Evolutionary conservation across 1,140 invertebrate genomes (phyloP), one percentile per base, ranked within the genome.

Genomic region (Chionoecetes opilio): DNA sequence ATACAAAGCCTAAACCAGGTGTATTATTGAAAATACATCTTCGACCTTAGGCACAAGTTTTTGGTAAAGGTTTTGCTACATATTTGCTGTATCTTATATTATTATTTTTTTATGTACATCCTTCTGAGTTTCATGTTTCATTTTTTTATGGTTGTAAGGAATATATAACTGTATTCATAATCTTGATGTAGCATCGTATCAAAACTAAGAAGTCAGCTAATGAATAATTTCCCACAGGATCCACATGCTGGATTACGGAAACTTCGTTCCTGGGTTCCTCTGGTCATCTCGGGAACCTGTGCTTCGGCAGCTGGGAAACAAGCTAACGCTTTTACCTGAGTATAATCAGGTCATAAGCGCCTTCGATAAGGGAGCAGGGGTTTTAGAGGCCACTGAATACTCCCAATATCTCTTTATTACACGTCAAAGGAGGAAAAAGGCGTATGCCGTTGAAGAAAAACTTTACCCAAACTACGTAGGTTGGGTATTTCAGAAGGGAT

Each of bases 401-500:
- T 94, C 93, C n/a, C 88, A 94, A 75, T 94, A 91, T 38, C 75
- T 94, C 0, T 94, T 94, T 37, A 94, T 94, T 63, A 91, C 86
- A 6, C 93, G 88, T 9, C n/a, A 38, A 14, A 84, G 93, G 88
- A 94, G 87, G 34, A 90, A 38, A 75, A 90, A 14, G 5, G 35
- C 93, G 9, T 94, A 94, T 21, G 93, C 88, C 29, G 93, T 94
- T 21, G 93, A 94, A 82, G 93, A 94, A 88, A 94, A 91, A 63
- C 88, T 94, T 5, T 94, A 91, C 29, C 93, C 93, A 9, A 94
- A 91, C 88, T 91, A 90, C 88, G 87, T 91, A 26, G 93, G 53
- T 17, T 94, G 93, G 93, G 93, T 41, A 9, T 94, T 94, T 41
- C 87, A 90, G 63, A 94, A 94, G 75, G 93, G 93, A 3, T 53